Percentiles rank a stretch among this genome's conserved stretches.
phyloP scores from a whole-genome alignment of 2,888 invertebrate genomes.

The Lochmaea crataegi region DNA sequence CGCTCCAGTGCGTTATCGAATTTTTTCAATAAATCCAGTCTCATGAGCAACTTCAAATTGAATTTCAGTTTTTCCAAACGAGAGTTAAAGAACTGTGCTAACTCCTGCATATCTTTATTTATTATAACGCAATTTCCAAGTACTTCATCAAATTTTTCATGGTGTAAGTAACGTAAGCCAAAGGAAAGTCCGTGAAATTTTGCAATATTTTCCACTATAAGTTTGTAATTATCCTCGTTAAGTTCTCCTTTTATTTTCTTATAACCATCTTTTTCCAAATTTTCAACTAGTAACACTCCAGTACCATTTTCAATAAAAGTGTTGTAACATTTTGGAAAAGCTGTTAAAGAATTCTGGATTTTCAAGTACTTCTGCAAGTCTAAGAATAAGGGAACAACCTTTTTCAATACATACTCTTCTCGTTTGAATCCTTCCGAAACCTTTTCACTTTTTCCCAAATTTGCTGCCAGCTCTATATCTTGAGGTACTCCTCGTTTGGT shows the following conservation, averaged over 20 bases:
- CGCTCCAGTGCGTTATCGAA: background rate
- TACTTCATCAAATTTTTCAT: slow-evolving; percentile 4
- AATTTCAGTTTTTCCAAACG: slow-evolving; percentile 11
- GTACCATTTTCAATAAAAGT: background rate
- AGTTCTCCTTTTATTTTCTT: background rate
- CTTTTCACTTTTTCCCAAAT: background rate
- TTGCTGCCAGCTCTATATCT: background rate
- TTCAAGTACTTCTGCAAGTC: slow-evolving; percentile 9
- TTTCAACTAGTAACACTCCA: background rate
- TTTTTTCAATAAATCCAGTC: slow-evolving; percentile 7
- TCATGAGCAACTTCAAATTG: slow-evolving; percentile 10
- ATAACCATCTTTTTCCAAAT: background rate
- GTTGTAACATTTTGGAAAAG: slow-evolving; percentile 9
- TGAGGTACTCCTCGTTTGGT: too few relatives aligned
- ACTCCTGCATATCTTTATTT: background rate
- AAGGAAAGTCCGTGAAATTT: slow-evolving; percentile 10
- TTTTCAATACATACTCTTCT: slow-evolving; percentile 6
- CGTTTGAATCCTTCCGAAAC: background rate
- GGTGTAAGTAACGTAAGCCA: background rate
- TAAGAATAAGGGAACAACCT: background rate
- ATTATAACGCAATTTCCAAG: background rate
- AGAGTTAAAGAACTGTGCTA: background rate
- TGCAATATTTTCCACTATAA: background rate
- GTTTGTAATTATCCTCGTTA: background rate
- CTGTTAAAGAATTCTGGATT: background rate